Percentiles rank a stretch among this genome's conserved stretches.
Conservation (phyloP, 1,140 invertebrate genomes). For the Rhopalosiphum padi region DNA sequence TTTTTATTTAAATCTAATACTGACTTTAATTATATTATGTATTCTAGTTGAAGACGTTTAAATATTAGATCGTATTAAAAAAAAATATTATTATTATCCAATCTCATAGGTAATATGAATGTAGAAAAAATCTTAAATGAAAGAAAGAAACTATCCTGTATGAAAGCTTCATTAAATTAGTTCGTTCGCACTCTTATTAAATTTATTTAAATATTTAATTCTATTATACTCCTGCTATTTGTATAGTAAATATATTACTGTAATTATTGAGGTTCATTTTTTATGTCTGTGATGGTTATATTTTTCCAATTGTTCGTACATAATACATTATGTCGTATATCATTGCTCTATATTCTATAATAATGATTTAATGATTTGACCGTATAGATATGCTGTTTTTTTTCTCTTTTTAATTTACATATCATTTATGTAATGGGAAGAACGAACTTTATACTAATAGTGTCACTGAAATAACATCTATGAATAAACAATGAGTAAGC, state of each 20-base stretch:
- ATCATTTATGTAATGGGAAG: neutral
- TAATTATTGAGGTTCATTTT: neutral
- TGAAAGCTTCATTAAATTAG: neutral
- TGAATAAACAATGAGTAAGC: neutral
- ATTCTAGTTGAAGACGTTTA: neutral
- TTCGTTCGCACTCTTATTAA: neutral
- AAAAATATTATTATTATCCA: neutral
- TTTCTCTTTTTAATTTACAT: neutral
- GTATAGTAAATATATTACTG: neutral
- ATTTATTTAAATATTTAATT: neutral
- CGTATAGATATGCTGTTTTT: neutral
- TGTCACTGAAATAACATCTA: neutral
- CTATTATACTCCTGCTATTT: neutral
- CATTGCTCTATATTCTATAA: neutral
- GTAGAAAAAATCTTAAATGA: neutral
- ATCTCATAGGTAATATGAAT: neutral
- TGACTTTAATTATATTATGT: neutral
- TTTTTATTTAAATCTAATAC: neutral
- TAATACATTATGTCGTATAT: neutral
- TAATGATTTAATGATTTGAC: neutral
- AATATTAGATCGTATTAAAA: neutral
- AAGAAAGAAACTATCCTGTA: neutral
- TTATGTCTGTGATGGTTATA: neutral
- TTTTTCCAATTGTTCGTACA: neutral
- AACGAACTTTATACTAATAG: neutral